Percentiles rank a stretch among this genome's conserved stretches.
Conservation (phyloP, 1,140 invertebrate genomes). For the Microplitis mediator region DNA sequence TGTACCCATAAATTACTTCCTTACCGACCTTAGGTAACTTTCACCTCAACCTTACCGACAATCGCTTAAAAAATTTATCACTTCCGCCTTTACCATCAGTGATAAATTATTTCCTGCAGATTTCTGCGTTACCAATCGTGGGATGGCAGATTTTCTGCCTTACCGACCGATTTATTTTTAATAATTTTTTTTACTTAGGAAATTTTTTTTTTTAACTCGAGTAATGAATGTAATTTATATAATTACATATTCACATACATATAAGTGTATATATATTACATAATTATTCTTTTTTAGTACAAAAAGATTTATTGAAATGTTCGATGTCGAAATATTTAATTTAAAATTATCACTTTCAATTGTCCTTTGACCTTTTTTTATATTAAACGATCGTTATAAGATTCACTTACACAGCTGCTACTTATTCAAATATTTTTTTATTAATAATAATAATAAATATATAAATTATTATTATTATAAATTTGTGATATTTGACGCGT, state of each 20-base stretch:
- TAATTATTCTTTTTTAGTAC: no score
- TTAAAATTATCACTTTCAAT: constrained; percentile 44
- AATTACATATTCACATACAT: no score
- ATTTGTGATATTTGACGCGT: no score
- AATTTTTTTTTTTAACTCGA: not conserved
- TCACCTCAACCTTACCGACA: no score
- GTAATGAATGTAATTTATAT: no score
- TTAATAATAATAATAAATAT: not conserved
- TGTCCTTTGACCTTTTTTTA: constrained; percentile 44
- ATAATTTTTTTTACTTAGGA: not conserved
- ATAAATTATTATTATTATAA: no score
- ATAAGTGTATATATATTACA: no score
- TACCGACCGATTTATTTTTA: not conserved
- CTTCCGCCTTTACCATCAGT: not conserved
- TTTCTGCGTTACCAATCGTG: not conserved
- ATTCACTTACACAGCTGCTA: constrained; percentile 44
- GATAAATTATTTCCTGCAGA: not conserved
- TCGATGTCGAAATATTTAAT: constrained; percentile 29
- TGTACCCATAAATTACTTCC: no score
- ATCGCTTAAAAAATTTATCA: no score
- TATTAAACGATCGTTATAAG: constrained; percentile 35
- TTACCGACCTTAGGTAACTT: no score
- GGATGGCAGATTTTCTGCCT: not conserved
- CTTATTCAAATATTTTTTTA: constrained; percentile 12
- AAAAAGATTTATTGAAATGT: no score